Percentiles rank a stretch among this genome's conserved stretches.
These are phyloP conservation scores for Drosophila santomea DNA, from an alignment of 1,140 invertebrate genomes.

Conservation along the genomic window DNA sequence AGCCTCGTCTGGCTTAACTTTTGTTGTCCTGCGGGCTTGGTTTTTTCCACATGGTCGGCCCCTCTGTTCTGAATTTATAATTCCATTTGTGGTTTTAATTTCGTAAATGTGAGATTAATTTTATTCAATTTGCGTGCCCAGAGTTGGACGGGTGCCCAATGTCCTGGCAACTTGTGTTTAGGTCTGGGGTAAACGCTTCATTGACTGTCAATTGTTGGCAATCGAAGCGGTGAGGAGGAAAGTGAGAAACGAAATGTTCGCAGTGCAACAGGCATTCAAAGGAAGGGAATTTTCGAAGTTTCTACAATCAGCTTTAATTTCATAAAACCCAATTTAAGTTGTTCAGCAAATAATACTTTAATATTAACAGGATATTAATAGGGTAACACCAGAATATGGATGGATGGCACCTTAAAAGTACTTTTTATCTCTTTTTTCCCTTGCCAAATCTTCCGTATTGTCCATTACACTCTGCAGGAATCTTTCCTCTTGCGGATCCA, in stretches of 20 bases:
- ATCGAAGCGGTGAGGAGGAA: slow-evolving; percentile 1
- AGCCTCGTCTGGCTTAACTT: slow-evolving; percentile 75
- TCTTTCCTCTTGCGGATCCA: slow-evolving; percentile 23
- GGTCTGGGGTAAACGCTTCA: slow-evolving; percentile 42
- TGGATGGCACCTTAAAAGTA: slow-evolving; percentile 19
- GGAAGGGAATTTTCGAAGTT: background rate
- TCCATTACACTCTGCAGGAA: slow-evolving; percentile 41
- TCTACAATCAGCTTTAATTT: background rate
- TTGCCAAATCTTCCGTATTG: background rate
- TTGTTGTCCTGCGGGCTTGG: slow-evolving; percentile 76
- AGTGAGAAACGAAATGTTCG: background rate
- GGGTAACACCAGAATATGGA: background rate
- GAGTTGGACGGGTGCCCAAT: slow-evolving; percentile 11
- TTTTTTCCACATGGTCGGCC: slow-evolving; percentile 55
- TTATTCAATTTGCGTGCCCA: slow-evolving; percentile 66
- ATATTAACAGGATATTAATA: background rate
- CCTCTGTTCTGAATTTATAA: slow-evolving; percentile 77
- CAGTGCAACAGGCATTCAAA: background rate
- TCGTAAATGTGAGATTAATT: slow-evolving; percentile 83
- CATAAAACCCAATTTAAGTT: too few species aligned
- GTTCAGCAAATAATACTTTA: background rate
- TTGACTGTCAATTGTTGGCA: slow-evolving; percentile 59
- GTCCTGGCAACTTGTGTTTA: background rate
- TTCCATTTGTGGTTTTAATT: slow-evolving; percentile 84
- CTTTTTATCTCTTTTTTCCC: slow-evolving; percentile 14